Percentiles rank a stretch among this genome's conserved stretches.
Evolutionary conservation across 2,888 invertebrate genomes (phyloP).

Genomic region (Pharmacophagus antenor): DNA sequence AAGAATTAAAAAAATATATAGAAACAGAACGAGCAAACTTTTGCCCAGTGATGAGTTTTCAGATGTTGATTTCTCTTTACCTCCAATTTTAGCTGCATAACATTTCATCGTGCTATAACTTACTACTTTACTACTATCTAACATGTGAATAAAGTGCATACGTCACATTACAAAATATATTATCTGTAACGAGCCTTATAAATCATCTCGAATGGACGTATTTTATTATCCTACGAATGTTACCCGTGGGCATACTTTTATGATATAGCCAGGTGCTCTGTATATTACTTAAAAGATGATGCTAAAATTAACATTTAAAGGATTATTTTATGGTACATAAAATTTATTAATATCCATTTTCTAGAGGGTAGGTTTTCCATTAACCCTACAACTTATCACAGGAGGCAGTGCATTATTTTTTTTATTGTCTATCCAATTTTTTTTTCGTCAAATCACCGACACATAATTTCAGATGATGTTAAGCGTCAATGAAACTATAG

Average conservation of each 20-base stretch:
- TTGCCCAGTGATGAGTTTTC: no score
- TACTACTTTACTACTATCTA: neutral
- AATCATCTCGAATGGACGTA: constrained; percentile 23
- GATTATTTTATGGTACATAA: neutral
- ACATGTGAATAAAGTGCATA: neutral
- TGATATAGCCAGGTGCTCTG: constrained; percentile 15
- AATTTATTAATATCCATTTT: no score
- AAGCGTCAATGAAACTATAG: no score
- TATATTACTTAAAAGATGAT: constrained; percentile 8
- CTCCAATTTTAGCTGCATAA: neutral
- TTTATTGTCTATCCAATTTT: no score
- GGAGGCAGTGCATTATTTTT: no score
- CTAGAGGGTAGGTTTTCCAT: no score
- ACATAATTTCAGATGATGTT: no score
- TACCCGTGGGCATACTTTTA: constrained; percentile 23
- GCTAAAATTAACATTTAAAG: constrained; percentile 13
- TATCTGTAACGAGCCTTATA: constrained; percentile 13
- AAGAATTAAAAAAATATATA: no score
- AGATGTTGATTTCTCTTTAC: no score
- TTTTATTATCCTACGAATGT: constrained; percentile 27
- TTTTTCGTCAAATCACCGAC: no score
- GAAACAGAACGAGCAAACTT: no score
- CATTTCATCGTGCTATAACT: neutral
- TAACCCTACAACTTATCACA: no score
- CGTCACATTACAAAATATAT: neutral